Base-by-base conservation (phyloP, 37 sponge, comb jelly and placozoan genomes). In the Diacarnus erythraeanus region DNA sequence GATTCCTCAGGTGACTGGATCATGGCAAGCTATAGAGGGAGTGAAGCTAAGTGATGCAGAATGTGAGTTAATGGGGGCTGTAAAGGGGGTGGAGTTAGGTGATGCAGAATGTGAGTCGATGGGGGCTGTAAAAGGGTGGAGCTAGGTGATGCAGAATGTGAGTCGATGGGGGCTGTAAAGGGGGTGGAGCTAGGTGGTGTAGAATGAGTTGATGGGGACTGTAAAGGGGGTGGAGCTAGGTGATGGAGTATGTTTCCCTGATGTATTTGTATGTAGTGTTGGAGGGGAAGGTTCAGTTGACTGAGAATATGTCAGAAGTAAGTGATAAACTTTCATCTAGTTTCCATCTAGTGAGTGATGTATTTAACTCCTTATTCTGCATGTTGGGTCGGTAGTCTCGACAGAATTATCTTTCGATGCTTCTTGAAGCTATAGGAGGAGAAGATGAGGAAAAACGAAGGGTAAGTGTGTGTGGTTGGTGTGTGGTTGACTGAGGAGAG, bases 341-440 rank as follows among this genome's bases (percentile, higher is more conserved):
- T n/a, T n/a, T n/a, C n/a, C n/a, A n/a, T n/a, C n/a, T n/a, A n/a
- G n/a, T n/a, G n/a, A n/a, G n/a, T n/a, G n/a, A n/a, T n/a, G n/a
- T n/a, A n/a, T n/a, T 54, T 54, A 26, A 17, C 6, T 64, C 25
- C n/a, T 64, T 23, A 10, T n/a, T n/a, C 64, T 64, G 64, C n/a
- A 29, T 64, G 68, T 71, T 71, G 26, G 2, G 66, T 25, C 34
- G 66, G 1, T 63, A 92, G 93, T 21, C 82, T 39, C 82, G 88
- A 0, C 56, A 80, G 69, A 41, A 25, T 65, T 92, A 88, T 60
- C 42, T 92, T 44, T 85, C 80, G 37, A 60, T 88, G 0, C 64
- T 92, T 38, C 10, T 84, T 75, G 93, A 92, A 33, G 93, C 89
- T 23, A 66, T 84, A 31, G 74, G 74, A 17, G 90, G 93, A 42